phyloP scores from a whole-genome alignment of 2,797 vertebrate genomes.

The Tauraco hartlaubi region DNA sequence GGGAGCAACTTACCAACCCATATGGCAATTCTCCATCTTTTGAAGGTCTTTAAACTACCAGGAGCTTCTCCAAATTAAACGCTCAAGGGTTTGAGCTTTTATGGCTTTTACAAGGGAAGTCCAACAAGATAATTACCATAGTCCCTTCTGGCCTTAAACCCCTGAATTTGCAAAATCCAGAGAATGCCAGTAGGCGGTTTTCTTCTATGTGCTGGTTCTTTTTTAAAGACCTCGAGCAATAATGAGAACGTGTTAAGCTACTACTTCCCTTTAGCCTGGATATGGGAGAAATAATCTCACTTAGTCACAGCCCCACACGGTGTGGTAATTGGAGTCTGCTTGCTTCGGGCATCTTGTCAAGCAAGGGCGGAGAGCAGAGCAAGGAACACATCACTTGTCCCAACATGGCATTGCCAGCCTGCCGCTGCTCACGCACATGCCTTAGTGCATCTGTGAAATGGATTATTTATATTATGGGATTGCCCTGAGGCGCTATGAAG shows the following conservation, averaged over 20 bases:
- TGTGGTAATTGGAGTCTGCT: background rate
- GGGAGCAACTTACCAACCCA: background rate
- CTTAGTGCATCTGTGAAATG: background rate
- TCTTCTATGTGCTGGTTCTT: accelerated
- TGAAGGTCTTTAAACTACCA: background rate
- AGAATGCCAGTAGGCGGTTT: background rate
- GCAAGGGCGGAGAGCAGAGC: background rate
- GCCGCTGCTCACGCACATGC: background rate
- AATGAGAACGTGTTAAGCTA: background rate
- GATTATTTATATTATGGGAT: background rate
- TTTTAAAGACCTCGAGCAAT: background rate
- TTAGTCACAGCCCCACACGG: background rate
- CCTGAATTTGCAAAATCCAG: background rate
- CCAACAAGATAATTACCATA: background rate
- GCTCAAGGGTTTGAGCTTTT: background rate
- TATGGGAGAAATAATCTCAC: background rate
- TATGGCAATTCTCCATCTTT: accelerated
- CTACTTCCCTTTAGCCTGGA: background rate
- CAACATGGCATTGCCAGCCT: background rate
- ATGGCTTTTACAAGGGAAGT: background rate
- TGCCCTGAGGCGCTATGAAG: background rate
- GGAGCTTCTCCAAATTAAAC: background rate
- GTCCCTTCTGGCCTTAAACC: background rate
- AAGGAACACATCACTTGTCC: background rate
- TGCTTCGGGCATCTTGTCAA: background rate